phyloP scores from a whole-genome alignment of 2,888 invertebrate species.

The Trissolcus japonicus region DNA sequence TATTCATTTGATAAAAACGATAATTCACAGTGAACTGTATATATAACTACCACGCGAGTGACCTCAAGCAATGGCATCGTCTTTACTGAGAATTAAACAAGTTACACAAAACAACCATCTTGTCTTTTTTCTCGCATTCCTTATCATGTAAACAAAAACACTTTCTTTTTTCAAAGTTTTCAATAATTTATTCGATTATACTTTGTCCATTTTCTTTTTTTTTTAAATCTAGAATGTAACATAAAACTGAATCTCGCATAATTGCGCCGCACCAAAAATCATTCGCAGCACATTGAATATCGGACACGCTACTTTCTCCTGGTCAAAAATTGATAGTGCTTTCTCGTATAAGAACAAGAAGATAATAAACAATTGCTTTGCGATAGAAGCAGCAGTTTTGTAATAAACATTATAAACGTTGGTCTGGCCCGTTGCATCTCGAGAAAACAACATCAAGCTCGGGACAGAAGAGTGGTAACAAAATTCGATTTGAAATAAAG shows the following conservation, averaged over 20 bases:
- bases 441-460: constrained; percentile 35
- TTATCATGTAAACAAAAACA: constrained; percentile 7
- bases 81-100: constrained; percentile 70
- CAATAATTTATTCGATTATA: constrained; percentile 69
- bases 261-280: constrained; percentile 48
- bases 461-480: neutral
- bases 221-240: constrained; percentile 59
- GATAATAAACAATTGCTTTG: constrained; percentile 9
- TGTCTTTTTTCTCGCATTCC: neutral
- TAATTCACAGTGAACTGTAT: constrained; percentile 69
- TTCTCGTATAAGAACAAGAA: constrained; percentile 24
- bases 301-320: constrained; percentile 35
- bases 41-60: constrained; percentile 64
- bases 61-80: constrained; percentile 61
- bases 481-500: constrained; percentile 10
- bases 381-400: too few species aligned
- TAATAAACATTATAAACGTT: neutral
- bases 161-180: constrained; percentile 57
- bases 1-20: neutral
- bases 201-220: constrained; percentile 57
- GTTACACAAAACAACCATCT: constrained; percentile 39
- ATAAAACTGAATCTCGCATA: constrained; percentile 58
- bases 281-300: constrained; percentile 45
- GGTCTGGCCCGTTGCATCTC: constrained; percentile 5
- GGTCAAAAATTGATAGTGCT: constrained; percentile 28